Conservation (phyloP, 2,113 vertebrate species). For the Aptenodytes forsteri region DNA sequence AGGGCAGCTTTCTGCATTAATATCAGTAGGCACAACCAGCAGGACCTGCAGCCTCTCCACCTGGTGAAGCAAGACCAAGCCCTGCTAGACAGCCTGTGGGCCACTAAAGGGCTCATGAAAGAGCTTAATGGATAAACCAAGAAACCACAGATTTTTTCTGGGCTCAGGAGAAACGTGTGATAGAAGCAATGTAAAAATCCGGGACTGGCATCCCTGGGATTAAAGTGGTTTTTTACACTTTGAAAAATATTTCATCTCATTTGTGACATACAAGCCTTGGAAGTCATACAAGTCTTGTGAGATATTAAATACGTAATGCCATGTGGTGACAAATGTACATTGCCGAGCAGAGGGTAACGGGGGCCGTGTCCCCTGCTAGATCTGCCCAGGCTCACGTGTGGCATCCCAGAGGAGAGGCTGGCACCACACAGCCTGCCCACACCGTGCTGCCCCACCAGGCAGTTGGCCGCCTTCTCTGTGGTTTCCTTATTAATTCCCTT, state of each 20-base stretch:
- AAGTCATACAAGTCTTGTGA: neutral
- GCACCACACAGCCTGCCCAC: neutral
- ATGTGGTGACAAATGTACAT: neutral
- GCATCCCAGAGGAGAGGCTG: neutral
- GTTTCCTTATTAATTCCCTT: neutral
- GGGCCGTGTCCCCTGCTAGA: neutral
- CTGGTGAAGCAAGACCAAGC: neutral
- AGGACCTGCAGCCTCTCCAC: neutral
- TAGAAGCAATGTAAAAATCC: neutral
- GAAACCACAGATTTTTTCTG: neutral
- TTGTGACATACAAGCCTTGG: neutral
- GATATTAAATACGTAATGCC: neutral
- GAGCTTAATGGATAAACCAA: neutral
- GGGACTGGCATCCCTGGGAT: neutral
- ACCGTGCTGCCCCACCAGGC: neutral
- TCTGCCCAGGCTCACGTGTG: neutral
- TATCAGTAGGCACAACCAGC: neutral
- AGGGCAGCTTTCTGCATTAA: neutral
- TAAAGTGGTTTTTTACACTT: neutral
- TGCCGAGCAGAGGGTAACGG: neutral
- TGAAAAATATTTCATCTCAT: neutral
- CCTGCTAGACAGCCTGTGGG: neutral
- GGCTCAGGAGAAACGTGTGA: neutral
- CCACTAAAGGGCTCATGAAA: neutral
- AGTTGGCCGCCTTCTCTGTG: neutral